Percentiles rank a stretch among this genome's conserved stretches.
These are phyloP conservation scores for Poecile atricapillus DNA, from an alignment of 2,113 vertebrate species.

Conservation along the genomic window DNA sequence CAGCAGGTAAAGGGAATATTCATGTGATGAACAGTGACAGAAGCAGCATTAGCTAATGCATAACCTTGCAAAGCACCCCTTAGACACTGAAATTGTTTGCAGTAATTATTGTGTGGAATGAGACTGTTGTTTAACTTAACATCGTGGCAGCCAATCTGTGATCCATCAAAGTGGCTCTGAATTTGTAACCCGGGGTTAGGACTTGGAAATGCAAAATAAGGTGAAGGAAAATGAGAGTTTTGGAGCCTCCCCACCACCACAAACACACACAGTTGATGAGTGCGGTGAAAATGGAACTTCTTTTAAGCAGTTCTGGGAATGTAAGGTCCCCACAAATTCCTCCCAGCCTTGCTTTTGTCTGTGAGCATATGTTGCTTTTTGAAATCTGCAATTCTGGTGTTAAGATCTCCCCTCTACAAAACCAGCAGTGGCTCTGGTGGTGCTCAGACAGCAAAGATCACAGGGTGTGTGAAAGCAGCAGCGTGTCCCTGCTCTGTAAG, in stretches of 20 bases:
- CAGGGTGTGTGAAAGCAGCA: not conserved
- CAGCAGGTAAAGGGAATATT: constrained; percentile 33
- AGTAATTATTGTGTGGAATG: not conserved
- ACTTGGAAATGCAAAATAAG: not conserved
- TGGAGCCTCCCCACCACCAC: not conserved
- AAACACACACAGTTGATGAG: not conserved
- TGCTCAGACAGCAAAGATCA: not conserved
- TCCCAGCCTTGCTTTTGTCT: not conserved
- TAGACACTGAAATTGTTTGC: not conserved
- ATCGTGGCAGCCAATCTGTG: not conserved
- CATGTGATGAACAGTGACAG: constrained; percentile 21
- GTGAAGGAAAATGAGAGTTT: not conserved
- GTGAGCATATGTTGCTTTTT: not conserved
- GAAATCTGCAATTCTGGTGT: not conserved
- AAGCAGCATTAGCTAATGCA: not conserved
- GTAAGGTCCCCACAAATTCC: not conserved
- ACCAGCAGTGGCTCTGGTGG: not conserved
- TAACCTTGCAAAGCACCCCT: not conserved
- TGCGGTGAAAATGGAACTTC: not conserved
- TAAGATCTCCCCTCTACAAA: constrained; percentile 1
- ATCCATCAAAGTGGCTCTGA: not conserved
- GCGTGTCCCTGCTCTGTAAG: not conserved
- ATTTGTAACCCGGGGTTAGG: not conserved
- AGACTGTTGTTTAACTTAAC: not conserved
- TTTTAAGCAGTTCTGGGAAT: not conserved